Conservation (phyloP, 2,113 vertebrate genomes). For the Alouatta palliata region DNA sequence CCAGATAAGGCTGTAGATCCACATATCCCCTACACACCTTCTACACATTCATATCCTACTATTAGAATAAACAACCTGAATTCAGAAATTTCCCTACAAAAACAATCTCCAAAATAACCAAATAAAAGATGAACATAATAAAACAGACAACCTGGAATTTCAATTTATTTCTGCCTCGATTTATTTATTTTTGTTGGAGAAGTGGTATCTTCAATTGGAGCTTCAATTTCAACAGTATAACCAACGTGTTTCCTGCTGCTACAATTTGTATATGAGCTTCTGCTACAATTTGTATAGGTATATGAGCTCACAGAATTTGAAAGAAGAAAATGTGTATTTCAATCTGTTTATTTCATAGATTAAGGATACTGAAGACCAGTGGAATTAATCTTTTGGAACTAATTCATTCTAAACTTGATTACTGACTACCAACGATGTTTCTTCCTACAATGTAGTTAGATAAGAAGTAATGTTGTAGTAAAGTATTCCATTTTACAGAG, state of each 20-base stretch:
- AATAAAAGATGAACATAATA: conserved; percentile 20
- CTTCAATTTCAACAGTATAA: neutral
- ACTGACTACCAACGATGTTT: neutral
- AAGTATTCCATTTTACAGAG: neutral
- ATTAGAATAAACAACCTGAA: conserved; percentile 7
- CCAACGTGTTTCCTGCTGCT: neutral
- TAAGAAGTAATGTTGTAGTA: neutral
- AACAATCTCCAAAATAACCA: neutral
- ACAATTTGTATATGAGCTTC: neutral
- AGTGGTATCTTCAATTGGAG: neutral
- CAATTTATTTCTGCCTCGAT: conserved; percentile 11
- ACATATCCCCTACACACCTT: neutral
- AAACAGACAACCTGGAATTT: conserved; percentile 33
- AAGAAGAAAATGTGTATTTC: conserved; percentile 9
- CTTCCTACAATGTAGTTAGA: neutral
- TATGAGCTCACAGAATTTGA: neutral
- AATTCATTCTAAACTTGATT: conserved; percentile 6
- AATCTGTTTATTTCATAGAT: conserved; percentile 28
- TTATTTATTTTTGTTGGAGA: neutral
- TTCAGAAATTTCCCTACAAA: conserved; percentile 1
- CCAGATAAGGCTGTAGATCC: neutral
- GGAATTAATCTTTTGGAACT: conserved; percentile 1
- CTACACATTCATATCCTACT: neutral
- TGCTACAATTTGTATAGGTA: neutral
- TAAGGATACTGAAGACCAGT: neutral